Evolutionary conservation across 1,140 invertebrate species (phyloP).

Genomic region (Triops cancriformis): DNA sequence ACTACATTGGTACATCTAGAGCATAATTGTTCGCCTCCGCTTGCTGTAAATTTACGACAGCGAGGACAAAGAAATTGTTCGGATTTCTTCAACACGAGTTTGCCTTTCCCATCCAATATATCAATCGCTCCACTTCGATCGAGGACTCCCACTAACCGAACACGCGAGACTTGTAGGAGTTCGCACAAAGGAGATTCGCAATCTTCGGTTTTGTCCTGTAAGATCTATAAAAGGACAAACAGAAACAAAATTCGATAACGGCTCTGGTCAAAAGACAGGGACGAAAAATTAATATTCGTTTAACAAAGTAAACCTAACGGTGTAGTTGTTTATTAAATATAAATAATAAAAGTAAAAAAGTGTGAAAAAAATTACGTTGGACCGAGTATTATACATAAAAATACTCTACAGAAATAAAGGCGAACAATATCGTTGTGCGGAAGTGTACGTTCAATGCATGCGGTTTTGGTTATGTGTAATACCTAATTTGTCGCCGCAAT

Average conservation of each 20-base stretch:
- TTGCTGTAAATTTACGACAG: background rate
- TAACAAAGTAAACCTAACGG: no score
- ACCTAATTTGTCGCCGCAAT: no score
- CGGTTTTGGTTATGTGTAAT: no score
- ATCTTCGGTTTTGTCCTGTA: background rate
- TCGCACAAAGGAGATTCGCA: background rate
- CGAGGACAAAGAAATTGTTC: background rate
- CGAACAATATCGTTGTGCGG: no score
- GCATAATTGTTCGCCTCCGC: background rate
- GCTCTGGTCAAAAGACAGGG: no score
- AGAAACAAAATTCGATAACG: background rate
- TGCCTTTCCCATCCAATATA: background rate
- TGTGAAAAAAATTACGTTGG: no score
- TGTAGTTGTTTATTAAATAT: no score
- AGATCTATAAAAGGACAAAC: background rate
- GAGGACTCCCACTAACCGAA: background rate
- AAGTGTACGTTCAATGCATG: no score
- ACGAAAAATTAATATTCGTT: no score
- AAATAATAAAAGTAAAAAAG: no score
- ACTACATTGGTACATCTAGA: background rate
- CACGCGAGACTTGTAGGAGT: background rate
- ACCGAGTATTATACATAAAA: no score
- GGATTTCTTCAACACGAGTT: background rate
- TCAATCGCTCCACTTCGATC: background rate
- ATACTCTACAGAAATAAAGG: no score